Conservation (phyloP, 2,797 vertebrate genomes). For the Bovichtus variegatus region DNA sequence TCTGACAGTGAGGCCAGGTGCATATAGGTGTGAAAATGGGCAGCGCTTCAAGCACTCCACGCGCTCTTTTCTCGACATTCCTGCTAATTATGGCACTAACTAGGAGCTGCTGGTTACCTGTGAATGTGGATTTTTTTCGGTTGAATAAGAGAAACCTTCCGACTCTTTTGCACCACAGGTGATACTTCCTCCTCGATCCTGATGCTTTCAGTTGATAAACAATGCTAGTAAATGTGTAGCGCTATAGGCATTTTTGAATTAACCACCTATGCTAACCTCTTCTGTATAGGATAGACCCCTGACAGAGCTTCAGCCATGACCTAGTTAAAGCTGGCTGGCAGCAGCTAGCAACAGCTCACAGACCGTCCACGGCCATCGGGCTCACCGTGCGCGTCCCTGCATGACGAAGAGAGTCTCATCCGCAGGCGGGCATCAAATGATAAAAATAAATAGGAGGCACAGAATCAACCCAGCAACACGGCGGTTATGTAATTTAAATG, state of each 20-base stretch:
- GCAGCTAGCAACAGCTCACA: constrained; percentile 59
- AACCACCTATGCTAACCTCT: constrained; percentile 2
- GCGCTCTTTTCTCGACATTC: constrained; percentile 7
- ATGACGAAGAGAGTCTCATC: constrained; percentile 69
- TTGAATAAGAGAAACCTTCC: neutral
- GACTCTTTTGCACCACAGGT: neutral
- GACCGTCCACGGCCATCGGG: constrained; percentile 51
- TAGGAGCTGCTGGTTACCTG: neutral
- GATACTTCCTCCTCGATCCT: neutral
- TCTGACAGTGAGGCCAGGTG: constrained; percentile 29
- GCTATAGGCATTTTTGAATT: neutral
- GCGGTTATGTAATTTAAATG: constrained; percentile 72
- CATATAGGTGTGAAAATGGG: constrained; percentile 36
- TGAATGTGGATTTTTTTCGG: neutral
- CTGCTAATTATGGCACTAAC: neutral
- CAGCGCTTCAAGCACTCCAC: neutral
- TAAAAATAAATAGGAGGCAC: constrained; percentile 80
- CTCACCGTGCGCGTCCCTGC: constrained; percentile 60
- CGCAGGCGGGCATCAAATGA: constrained; percentile 66
- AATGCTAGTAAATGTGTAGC: too few species aligned
- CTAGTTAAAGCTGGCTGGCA: constrained; percentile 74
- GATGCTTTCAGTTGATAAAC: neutral
- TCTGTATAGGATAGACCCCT: constrained; percentile 33
- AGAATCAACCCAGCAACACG: constrained; percentile 79
- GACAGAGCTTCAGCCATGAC: constrained; percentile 66